phyloP scores from a whole-genome alignment of 2,888 invertebrate genomes.

The Philaethria dido region DNA sequence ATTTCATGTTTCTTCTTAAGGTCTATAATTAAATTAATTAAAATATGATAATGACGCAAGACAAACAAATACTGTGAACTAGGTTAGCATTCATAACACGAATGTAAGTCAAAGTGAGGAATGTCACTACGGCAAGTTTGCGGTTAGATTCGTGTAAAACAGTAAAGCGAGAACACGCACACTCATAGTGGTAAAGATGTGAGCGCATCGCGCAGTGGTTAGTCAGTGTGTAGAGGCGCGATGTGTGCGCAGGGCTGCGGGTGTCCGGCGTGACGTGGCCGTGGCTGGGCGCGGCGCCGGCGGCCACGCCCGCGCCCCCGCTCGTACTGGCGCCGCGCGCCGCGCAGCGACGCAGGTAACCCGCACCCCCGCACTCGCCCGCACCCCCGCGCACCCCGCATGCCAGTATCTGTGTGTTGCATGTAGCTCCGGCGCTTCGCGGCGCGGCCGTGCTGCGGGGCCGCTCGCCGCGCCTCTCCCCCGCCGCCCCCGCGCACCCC shows the following conservation, averaged over 20 bases:
- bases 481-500: conserved; percentile 82
- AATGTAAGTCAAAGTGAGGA: not conserved
- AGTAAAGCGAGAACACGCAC: not conserved
- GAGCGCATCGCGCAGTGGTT: conserved; percentile 42
- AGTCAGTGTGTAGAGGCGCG: conserved; percentile 65
- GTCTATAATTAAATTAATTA: not conserved
- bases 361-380: conserved; percentile 50
- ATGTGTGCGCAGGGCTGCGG: conserved; percentile 88
- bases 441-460: conserved; percentile 87
- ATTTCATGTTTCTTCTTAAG: not conserved
- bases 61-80: not conserved
- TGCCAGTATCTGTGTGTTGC: conserved; percentile 61
- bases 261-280: conserved; percentile 91
- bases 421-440: conserved; percentile 87
- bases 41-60: conserved; percentile 5
- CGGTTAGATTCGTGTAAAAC: not conserved
- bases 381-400: conserved; percentile 62
- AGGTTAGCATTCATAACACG: not conserved
- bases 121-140: not conserved
- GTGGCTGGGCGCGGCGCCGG: conserved; percentile 87
- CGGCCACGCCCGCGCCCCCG: conserved; percentile 85
- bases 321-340: conserved; percentile 89
- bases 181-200: conserved; percentile 1
- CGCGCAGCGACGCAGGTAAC: conserved; percentile 85
- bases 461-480: conserved; percentile 88